Evolutionary conservation across 2,888 invertebrate species (phyloP), one percentile per base, ranked within the genome.

Genomic region (Trachelus troglodyta): DNA sequence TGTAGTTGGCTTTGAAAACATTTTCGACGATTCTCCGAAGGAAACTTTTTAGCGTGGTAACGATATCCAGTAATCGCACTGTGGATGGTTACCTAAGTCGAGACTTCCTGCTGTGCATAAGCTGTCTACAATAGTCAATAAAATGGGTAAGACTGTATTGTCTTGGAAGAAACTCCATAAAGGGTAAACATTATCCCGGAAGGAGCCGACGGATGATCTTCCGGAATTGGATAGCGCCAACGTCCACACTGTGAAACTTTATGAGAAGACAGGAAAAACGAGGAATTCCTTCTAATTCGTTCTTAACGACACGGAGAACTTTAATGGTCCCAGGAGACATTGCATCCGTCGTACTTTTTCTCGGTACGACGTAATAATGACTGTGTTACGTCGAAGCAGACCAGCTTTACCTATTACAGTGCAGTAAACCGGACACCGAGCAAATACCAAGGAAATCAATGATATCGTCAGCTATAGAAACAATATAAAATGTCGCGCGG

Each of bases 141-240:
- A 23, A 56, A 33, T 31, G 33, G 76, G 30, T 40, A 76, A 69
- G 71, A 76, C 69, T 76, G 34, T 69, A 76, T 37, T 69, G 76
- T 69, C 69, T 71, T n/a, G 69, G 69, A 76, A 76, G 69, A 76
- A 69, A 76, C 69, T 37, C 40, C 40, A 15, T 56, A 56, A 56
- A 23, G 56, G 56, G 56, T 56, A 56, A 56, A 56, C 56, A 23
- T 56, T 56, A 56, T 23, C 56, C 23, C 6, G 56, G 56, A 56
- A 23, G 56, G 56, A 56, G 56, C 56, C 23, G 56, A 56, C 56
- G 56, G 23, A 56, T 56, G 56, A 56, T 56, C 56, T 23, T 23
- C 56, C 56, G 23, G 56, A 56, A 56, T 56, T 56, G 56, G 56
- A 23, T 56, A 56, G 23, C 56, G 23, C 56, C 56, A 23, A 56